Percentiles rank a stretch among this genome's conserved stretches.
phyloP scores from a whole-genome alignment of 2,797 vertebrate species.

The Sebastes trivittatus region DNA sequence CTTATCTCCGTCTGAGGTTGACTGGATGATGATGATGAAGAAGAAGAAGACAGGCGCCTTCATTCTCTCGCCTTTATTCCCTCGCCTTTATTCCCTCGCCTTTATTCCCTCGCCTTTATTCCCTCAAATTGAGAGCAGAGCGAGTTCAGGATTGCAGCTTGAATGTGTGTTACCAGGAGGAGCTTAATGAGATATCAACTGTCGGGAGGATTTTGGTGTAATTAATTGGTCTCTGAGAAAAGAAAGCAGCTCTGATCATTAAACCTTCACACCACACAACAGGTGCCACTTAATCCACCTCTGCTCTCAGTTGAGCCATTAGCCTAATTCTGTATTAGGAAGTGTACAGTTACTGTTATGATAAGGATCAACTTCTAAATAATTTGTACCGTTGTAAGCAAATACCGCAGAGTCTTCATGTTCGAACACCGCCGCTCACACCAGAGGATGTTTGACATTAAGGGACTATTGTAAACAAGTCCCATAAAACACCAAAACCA shows the following conservation, averaged over 20 bases:
- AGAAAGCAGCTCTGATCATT: constrained; percentile 25
- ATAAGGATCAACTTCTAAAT: constrained; percentile 15
- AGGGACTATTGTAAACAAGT: neutral
- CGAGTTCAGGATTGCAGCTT: neutral
- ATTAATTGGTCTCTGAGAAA: constrained; percentile 47
- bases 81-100: constrained; percentile 11
- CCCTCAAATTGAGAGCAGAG: constrained; percentile 29
- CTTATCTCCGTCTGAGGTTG: neutral
- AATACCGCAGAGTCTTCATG: neutral
- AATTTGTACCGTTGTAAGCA: neutral
- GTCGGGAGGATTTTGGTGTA: constrained; percentile 34
- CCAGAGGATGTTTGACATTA: neutral
- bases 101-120: constrained; percentile 22
- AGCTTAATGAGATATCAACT: constrained; percentile 51
- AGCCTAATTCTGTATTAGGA: constrained; percentile 12
- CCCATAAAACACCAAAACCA: neutral
- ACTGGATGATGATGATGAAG: neutral
- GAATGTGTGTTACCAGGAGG: constrained; percentile 44
- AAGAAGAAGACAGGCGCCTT: neutral
- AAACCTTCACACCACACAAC: constrained; percentile 12
- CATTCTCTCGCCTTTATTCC: constrained; percentile 28
- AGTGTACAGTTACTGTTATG: neutral
- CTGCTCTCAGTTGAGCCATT: constrained; percentile 17
- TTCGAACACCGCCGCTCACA: neutral
- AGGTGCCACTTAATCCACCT: constrained; percentile 14